Percentiles rank a stretch among this genome's conserved stretches.
Conservation (phyloP, 2,797 vertebrate genomes). For the Leuciscus waleckii region DNA sequence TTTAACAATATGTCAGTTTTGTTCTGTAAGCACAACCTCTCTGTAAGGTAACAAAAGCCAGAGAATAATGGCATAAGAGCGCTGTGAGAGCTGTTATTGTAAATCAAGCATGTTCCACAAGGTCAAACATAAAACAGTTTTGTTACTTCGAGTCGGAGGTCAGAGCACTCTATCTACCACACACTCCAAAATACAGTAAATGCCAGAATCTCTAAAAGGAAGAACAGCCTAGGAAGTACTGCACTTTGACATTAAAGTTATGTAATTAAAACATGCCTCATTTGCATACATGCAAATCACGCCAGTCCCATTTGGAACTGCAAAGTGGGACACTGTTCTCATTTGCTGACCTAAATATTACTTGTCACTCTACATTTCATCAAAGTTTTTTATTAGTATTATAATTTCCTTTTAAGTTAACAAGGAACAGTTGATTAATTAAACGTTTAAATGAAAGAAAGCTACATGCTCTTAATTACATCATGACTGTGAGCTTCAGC, state of each 20-base stretch:
- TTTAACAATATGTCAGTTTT: background rate
- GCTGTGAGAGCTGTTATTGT: constrained; percentile 10
- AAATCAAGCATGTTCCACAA: background rate
- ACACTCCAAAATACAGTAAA: constrained; percentile 11
- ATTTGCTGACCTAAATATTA: constrained; percentile 84
- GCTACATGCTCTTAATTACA: constrained; percentile 79
- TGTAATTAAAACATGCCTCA: constrained; percentile 74
- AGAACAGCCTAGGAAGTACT: constrained; percentile 51
- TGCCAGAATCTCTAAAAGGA: constrained; percentile 42
- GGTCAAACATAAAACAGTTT: constrained; percentile 9
- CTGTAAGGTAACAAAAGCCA: background rate
- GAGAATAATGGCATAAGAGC: background rate
- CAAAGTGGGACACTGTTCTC: constrained; percentile 81
- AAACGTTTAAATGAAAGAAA: constrained; percentile 76
- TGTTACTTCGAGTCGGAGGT: background rate
- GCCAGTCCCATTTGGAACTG: constrained; percentile 76
- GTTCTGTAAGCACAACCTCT: background rate
- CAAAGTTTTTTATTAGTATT: constrained; percentile 83
- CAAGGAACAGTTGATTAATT: constrained; percentile 79
- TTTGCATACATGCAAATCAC: constrained; percentile 83
- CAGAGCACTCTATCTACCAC: constrained; percentile 9
- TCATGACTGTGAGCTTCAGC: constrained; percentile 68
- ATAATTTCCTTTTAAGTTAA: constrained; percentile 84
- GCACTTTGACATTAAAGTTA: constrained; percentile 70
- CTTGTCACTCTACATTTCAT: constrained; percentile 81